Evolutionary conservation across 1,140 invertebrate genomes (phyloP).

Genomic region (Mactra quadrangularis): DNA sequence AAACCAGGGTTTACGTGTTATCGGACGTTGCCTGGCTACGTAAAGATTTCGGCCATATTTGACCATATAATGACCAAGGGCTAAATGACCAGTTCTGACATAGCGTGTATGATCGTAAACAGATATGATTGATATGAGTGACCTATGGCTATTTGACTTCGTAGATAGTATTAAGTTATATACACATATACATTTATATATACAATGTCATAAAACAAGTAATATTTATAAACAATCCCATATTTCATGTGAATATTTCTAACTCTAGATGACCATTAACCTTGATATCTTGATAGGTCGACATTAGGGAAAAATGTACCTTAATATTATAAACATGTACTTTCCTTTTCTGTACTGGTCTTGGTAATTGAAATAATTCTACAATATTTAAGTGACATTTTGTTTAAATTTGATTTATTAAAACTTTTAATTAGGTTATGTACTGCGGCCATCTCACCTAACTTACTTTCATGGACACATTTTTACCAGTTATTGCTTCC

Average conservation of each 20-base stretch:
- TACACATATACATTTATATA: too few relatives aligned
- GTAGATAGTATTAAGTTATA: slow-evolving; percentile 8
- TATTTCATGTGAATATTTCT: slow-evolving; percentile 30
- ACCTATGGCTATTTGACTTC: slow-evolving; percentile 30
- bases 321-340: too few relatives aligned
- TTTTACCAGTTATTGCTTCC: too few relatives aligned
- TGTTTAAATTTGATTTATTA: too few relatives aligned
- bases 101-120: slow-evolving; percentile 23
- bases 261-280: slow-evolving; percentile 23
- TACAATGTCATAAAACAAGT: slow-evolving; percentile 25
- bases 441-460: too few relatives aligned
- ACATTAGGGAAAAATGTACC: too few relatives aligned
- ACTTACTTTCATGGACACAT: too few relatives aligned
- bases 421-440: too few relatives aligned
- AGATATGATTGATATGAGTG: slow-evolving; percentile 24
- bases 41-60: slow-evolving; percentile 13
- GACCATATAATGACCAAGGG: slow-evolving; percentile 39
- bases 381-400: too few relatives aligned
- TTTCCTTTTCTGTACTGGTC: too few relatives aligned
- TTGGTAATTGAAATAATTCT: too few relatives aligned
- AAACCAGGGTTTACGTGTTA: slow-evolving; percentile 14
- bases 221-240: slow-evolving; percentile 19
- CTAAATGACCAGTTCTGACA: slow-evolving; percentile 45
- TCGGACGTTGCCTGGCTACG: slow-evolving; percentile 22
- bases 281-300: slow-evolving; percentile 1